Evolutionary conservation across 1,140 invertebrate species (phyloP).

Genomic region (Plutomurus gul): DNA sequence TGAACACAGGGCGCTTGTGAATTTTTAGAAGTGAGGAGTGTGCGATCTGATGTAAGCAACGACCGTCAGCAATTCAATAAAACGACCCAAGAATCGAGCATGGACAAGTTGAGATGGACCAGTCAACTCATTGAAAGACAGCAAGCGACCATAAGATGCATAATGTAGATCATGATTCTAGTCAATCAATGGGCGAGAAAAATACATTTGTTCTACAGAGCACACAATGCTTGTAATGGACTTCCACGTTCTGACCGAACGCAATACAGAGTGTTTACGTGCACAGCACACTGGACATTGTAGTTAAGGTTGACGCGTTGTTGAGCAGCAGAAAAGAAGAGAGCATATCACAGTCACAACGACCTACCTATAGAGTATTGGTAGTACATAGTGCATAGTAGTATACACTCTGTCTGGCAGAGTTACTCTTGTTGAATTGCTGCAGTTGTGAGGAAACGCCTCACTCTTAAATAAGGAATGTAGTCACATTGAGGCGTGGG

Average conservation of each 20-base stretch:
- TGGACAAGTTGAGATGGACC: constrained; percentile 3
- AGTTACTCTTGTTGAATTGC: neutral
- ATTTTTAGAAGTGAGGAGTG: neutral
- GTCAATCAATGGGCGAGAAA: neutral
- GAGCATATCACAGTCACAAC: too few relatives aligned
- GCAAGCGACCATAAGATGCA: constrained; percentile 4
- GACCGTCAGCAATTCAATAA: neutral
- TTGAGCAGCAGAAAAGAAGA: too few relatives aligned
- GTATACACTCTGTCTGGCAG: neutral
- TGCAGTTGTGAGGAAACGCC: constrained; percentile 5
- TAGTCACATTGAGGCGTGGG: constrained; percentile 16
- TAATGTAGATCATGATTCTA: constrained; percentile 15
- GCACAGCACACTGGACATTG: too few relatives aligned
- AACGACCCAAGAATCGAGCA: constrained; percentile 5
- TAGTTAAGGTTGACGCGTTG: too few relatives aligned
- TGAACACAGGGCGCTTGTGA: neutral
- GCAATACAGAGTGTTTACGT: too few relatives aligned
- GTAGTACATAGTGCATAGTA: neutral
- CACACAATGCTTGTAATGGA: too few relatives aligned
- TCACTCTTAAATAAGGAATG: constrained; percentile 25
- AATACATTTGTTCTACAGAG: neutral
- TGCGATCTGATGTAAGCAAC: neutral
- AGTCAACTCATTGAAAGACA: constrained; percentile 24
- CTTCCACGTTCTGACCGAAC: too few relatives aligned
- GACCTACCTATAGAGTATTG: too few relatives aligned